These are phyloP conservation scores for Heliconius congener DNA, from an alignment of 1,140 invertebrate species.

Conservation along the genomic window DNA sequence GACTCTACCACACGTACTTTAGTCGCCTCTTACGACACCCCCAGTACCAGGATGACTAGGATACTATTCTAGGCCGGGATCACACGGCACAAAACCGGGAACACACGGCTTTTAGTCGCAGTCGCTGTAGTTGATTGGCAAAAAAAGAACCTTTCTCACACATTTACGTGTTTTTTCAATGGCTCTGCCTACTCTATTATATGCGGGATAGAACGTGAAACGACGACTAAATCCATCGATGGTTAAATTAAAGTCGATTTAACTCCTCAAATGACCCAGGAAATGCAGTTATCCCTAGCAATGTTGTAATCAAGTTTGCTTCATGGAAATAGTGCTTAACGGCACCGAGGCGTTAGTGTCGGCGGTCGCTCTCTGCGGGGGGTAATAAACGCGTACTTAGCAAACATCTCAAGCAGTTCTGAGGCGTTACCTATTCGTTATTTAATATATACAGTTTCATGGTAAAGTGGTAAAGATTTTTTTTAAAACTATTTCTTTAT, in stretches of 20 bases:
- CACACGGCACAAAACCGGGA: too few relatives aligned
- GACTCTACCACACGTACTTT: too few relatives aligned
- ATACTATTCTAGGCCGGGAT: too few relatives aligned
- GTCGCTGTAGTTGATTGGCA: too few relatives aligned
- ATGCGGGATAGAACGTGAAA: too few relatives aligned
- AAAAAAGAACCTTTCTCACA: too few relatives aligned
- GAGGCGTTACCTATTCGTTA: conserved; percentile 29
- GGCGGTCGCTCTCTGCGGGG: conserved; percentile 29
- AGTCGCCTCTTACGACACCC: too few relatives aligned
- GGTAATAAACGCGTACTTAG: conserved; percentile 33
- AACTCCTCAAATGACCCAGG: conserved; percentile 31
- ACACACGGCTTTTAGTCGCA: too few relatives aligned
- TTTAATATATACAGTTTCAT: not conserved
- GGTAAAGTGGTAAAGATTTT: not conserved
- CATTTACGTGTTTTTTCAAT: too few relatives aligned
- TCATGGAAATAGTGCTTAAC: conserved; percentile 42
- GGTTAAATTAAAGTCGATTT: not conserved
- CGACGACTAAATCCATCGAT: too few relatives aligned
- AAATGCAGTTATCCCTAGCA: conserved; percentile 33
- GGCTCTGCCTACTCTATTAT: too few relatives aligned
- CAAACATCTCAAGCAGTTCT: conserved; percentile 25
- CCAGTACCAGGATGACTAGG: too few relatives aligned
- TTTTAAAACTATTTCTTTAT: not conserved
- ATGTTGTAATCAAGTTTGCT: conserved; percentile 41
- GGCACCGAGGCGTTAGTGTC: conserved; percentile 28